Evolutionary conservation across 2,113 vertebrate species (phyloP), one percentile per base, ranked within the genome.

Genomic region (Australoheros scitulus): DNA sequence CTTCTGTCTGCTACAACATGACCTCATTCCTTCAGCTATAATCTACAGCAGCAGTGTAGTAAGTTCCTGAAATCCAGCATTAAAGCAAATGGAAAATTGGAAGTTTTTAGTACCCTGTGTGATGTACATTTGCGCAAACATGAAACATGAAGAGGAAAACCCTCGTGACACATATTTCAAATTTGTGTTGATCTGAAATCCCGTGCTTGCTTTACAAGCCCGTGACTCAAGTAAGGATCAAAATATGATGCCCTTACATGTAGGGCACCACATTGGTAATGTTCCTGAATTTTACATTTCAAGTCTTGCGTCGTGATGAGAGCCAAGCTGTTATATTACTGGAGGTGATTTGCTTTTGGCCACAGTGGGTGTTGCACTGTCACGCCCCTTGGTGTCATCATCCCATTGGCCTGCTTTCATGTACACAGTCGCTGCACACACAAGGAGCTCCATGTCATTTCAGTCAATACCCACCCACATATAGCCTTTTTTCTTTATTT

Each of bases 11-110:
- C 84, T 58, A 79, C 68, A 85, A 77, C 83, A 80, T 94, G 93
- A 93, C 92, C 90, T 92, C 84, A 90, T 94, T 93, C 89, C 90
- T 90, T 90, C 82, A 88, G 83, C 84, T 92, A 78, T 86, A 90
- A 92, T 94, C 88, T 93, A 91, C 76, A 79, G 82, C 80, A 81
- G 82, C 70, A 77, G 43, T 70, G 34, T 83, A 56, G 86, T 56
- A 65, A 79, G 47, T 92, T 91, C 89, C 85, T 88, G 65, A 92
- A 88, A 92, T 85, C 91, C 84, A 82, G 76, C 65, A 92, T 92
- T 90, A 92, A 55, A 79, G 83, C 61, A 7, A 83, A 91, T 77
- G 56, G 76, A 63, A 92, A 84, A 83, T 29, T 80, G 26, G 18
- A 83, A 60, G 65, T 82, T 92, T 88, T 77, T 60, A 47, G 61